Percentiles rank a stretch among this genome's conserved stretches.
Evolutionary conservation across 2,797 vertebrate genomes (phyloP).

Genomic region (Melanotaenia parkinsoni): DNA sequence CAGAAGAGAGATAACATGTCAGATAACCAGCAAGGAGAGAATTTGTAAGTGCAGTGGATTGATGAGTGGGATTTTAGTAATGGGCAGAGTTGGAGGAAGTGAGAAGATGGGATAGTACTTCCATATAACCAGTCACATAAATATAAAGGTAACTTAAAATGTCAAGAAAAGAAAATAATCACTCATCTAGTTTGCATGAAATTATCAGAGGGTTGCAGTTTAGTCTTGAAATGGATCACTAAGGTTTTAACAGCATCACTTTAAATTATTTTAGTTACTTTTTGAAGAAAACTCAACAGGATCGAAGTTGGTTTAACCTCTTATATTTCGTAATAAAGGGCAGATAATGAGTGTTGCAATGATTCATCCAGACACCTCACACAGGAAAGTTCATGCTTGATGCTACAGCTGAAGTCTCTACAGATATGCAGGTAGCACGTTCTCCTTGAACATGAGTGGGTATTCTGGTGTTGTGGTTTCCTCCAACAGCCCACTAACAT

Average conservation of each 20-base stretch:
- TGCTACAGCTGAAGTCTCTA: not conserved
- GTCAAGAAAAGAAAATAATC: not conserved
- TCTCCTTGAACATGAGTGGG: not conserved
- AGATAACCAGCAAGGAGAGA: not conserved
- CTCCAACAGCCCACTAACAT: not conserved
- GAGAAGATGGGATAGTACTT: not conserved
- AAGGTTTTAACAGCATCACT: not conserved
- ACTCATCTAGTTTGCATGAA: not conserved
- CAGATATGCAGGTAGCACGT: not conserved
- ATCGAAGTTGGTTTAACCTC: too few species aligned
- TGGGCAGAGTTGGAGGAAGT: not conserved
- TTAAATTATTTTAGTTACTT: not conserved
- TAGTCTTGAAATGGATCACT: not conserved
- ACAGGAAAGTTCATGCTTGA: not conserved
- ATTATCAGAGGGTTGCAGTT: not conserved
- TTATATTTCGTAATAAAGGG: not conserved
- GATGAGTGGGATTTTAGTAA: conserved; percentile 1
- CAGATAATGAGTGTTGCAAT: not conserved
- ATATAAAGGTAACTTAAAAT: not conserved
- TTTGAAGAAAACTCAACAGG: not conserved
- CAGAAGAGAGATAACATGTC: conserved; percentile 17
- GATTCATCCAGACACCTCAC: not conserved
- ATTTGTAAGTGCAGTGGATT: conserved; percentile 7
- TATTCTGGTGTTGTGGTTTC: not conserved
- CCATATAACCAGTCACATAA: not conserved